Evolutionary conservation across 2,888 invertebrate genomes (phyloP).

Genomic region (Terebella lapidaria): DNA sequence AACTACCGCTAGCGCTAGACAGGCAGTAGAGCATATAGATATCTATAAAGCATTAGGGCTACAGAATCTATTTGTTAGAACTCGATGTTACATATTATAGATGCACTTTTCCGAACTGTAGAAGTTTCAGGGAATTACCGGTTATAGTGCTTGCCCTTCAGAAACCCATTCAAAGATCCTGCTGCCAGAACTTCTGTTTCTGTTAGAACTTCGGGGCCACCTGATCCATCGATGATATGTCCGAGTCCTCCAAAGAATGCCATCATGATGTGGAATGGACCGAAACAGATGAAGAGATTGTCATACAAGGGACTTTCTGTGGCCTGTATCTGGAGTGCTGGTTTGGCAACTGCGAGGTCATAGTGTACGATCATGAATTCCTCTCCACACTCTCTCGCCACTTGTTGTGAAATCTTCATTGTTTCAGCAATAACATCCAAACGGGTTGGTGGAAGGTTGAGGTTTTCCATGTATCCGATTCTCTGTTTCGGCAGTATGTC

Average conservation of each 20-base stretch:
- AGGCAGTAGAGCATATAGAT: too few species aligned
- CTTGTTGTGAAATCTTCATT: conserved; percentile 14
- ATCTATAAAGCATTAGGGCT: too few species aligned
- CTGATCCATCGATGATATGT: conserved; percentile 24
- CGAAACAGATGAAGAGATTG: conserved; percentile 12
- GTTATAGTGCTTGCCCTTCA: conserved; percentile 22
- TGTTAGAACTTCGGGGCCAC: conserved; percentile 22
- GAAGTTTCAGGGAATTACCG: background rate
- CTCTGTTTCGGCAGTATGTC: conserved; percentile 19
- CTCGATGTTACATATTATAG: too few species aligned
- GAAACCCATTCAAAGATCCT: conserved; percentile 23
- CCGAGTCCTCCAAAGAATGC: conserved; percentile 25
- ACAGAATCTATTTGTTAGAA: too few species aligned
- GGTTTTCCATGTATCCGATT: conserved; percentile 19
- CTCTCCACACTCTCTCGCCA: conserved; percentile 16
- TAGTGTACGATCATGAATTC: conserved; percentile 4
- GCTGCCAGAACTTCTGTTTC: conserved; percentile 22
- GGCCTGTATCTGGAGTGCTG: conserved; percentile 9
- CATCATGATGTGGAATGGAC: conserved; percentile 25
- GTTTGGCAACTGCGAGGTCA: conserved; percentile 8
- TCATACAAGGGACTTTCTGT: conserved; percentile 4
- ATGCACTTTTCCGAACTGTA: too few species aligned
- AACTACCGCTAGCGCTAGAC: too few species aligned
- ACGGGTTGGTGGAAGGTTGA: conserved; percentile 17
- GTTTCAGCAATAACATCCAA: conserved; percentile 24